Conservation (phyloP, 2,113 vertebrate genomes). For the Percopsis transmontana region DNA sequence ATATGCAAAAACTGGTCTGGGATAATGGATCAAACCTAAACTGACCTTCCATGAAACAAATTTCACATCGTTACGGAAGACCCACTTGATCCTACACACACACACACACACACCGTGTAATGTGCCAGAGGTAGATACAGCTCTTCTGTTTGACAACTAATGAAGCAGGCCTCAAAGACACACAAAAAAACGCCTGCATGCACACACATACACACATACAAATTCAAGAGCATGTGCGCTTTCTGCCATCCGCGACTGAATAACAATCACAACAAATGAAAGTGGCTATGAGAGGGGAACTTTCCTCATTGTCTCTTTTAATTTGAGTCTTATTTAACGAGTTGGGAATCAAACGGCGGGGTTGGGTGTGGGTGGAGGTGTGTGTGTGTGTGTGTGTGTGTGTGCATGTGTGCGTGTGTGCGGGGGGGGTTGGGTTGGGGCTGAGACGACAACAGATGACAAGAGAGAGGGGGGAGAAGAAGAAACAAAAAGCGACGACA, state of each 20-base stretch:
- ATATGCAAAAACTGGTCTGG: slow-evolving; percentile 12
- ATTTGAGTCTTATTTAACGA: slow-evolving; percentile 83
- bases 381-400: slow-evolving; percentile 46
- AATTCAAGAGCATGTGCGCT: not conserved
- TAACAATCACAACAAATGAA: slow-evolving; percentile 76
- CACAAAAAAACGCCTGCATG: slow-evolving; percentile 17
- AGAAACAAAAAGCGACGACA: slow-evolving; percentile 53
- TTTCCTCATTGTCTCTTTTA: slow-evolving; percentile 82
- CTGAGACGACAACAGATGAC: slow-evolving; percentile 73
- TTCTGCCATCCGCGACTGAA: slow-evolving; percentile 53
- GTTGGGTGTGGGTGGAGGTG: slow-evolving; percentile 53
- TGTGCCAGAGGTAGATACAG: slow-evolving; percentile 38
- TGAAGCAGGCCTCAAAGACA: slow-evolving; percentile 61
- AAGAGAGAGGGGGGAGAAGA: slow-evolving; percentile 59
- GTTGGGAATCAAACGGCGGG: slow-evolving; percentile 70
- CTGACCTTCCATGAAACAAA: slow-evolving; percentile 47
- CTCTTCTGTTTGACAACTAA: slow-evolving; percentile 64
- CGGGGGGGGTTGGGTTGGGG: slow-evolving; percentile 40
- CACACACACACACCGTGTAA: slow-evolving; percentile 18
- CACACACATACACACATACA: slow-evolving; percentile 25
- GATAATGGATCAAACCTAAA: slow-evolving; percentile 47
- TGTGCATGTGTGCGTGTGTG: slow-evolving; percentile 6
- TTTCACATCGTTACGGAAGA: slow-evolving; percentile 33
- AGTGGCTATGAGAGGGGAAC: slow-evolving; percentile 65
- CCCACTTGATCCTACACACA: slow-evolving; percentile 48